Conservation (phyloP, 2,797 vertebrate genomes). For the Apodemus agrarius region DNA sequence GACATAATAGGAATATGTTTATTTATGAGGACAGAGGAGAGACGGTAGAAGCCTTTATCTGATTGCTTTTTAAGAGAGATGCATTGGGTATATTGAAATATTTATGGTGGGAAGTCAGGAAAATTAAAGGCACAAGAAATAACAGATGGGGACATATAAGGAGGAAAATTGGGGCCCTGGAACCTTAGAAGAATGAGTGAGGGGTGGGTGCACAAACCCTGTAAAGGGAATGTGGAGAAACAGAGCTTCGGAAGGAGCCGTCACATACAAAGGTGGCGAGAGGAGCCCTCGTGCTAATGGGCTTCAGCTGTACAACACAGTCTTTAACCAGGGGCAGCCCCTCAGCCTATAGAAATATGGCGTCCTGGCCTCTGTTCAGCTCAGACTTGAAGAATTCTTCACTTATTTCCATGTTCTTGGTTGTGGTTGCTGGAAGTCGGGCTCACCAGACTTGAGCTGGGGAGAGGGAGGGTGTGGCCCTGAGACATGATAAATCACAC, state of each 20-base stretch:
- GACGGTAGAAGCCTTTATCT: background rate
- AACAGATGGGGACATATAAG: background rate
- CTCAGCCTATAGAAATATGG: background rate
- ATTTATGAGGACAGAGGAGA: background rate
- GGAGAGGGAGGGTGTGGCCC: background rate
- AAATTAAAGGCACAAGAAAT: background rate
- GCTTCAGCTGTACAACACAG: background rate
- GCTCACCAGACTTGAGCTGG: conserved; percentile 48
- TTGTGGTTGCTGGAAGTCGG: conserved; percentile 63
- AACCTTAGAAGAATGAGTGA: background rate
- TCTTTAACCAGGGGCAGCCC: conserved; percentile 28
- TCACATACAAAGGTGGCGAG: background rate
- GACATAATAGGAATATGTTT: background rate
- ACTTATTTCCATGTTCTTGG: conserved; percentile 65
- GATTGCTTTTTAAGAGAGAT: background rate
- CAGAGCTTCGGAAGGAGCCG: background rate
- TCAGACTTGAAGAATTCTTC: conserved; percentile 60
- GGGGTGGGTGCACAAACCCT: background rate
- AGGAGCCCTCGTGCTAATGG: conserved; percentile 26
- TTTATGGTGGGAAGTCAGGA: background rate
- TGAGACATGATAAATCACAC: conserved; percentile 71
- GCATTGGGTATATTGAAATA: conserved; percentile 7
- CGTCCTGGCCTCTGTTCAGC: background rate
- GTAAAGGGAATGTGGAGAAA: background rate
- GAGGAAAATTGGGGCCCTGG: background rate